These are phyloP conservation scores for Corythornis leucogaster DNA, from an alignment of 2,797 vertebrate species.

Conservation along the genomic window DNA sequence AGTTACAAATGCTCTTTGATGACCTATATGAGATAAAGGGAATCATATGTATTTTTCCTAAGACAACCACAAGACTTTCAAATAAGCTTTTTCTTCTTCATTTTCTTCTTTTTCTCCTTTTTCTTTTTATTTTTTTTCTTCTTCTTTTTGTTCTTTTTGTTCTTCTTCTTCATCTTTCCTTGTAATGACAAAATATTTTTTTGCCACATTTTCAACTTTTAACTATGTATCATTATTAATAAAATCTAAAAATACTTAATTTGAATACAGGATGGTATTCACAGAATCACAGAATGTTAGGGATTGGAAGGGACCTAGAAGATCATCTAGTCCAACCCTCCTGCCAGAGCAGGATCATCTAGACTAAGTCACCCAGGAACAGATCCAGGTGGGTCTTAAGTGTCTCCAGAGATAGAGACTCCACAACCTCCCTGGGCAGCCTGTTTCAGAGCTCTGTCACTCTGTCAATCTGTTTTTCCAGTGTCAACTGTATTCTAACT, in stretches of 20 bases:
- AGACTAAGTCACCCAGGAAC: too few relatives aligned
- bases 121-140: not conserved
- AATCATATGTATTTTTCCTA: slow-evolving; percentile 82
- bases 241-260: not conserved
- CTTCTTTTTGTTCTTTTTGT: not conserved
- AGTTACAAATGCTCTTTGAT: slow-evolving; percentile 87
- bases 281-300: not conserved
- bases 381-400: too few relatives aligned
- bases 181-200: not conserved
- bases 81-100: slow-evolving; percentile 78
- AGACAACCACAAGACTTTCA: slow-evolving; percentile 85
- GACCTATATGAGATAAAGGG: slow-evolving; percentile 82
- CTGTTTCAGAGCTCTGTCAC: too few relatives aligned
- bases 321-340: too few relatives aligned
- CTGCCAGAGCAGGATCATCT: too few relatives aligned
- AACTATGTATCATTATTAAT: not conserved
- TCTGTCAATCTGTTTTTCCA: not conserved
- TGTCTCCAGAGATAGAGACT: too few relatives aligned
- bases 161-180: not conserved
- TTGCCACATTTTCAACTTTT: not conserved
- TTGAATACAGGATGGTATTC: not conserved
- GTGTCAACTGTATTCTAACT: not conserved
- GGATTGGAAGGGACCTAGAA: too few relatives aligned
- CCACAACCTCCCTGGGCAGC: too few relatives aligned
- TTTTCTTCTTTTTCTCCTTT: slow-evolving; percentile 25